Conservation (phyloP, 1,140 invertebrate species). For the Cepaea nemoralis region DNA sequence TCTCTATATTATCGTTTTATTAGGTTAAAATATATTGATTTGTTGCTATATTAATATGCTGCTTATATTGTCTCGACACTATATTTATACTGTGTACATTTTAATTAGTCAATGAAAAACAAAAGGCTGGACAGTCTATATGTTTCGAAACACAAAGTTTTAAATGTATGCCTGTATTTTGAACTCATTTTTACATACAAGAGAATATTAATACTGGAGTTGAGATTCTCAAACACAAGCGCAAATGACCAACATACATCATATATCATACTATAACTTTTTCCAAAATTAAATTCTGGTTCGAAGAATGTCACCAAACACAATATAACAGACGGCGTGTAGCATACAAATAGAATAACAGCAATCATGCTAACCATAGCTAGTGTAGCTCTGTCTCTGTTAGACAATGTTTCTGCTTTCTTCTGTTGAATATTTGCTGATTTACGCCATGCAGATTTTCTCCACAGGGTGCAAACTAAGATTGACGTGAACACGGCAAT, state of each 20-base stretch:
- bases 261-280: background rate
- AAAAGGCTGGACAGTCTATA: too few relatives aligned
- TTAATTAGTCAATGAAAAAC: too few relatives aligned
- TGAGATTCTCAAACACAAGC: background rate
- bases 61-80: too few relatives aligned
- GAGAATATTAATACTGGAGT: slow-evolving; percentile 5
- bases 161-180: background rate
- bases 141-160: too few relatives aligned
- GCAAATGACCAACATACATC: background rate
- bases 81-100: too few relatives aligned
- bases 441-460: background rate
- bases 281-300: background rate
- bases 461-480: background rate
- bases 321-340: background rate
- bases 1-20: too few relatives aligned
- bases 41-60: too few relatives aligned
- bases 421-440: background rate
- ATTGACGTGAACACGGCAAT: background rate
- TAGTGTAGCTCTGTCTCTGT: background rate
- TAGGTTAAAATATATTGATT: too few relatives aligned
- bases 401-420: background rate
- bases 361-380: background rate
- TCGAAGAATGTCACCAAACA: background rate
- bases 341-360: background rate
- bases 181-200: background rate